Percentiles rank a stretch among this genome's conserved stretches.
These are phyloP conservation scores for Halcyon malimbica DNA, from an alignment of 2,113 vertebrate species.

Conservation along the genomic window DNA sequence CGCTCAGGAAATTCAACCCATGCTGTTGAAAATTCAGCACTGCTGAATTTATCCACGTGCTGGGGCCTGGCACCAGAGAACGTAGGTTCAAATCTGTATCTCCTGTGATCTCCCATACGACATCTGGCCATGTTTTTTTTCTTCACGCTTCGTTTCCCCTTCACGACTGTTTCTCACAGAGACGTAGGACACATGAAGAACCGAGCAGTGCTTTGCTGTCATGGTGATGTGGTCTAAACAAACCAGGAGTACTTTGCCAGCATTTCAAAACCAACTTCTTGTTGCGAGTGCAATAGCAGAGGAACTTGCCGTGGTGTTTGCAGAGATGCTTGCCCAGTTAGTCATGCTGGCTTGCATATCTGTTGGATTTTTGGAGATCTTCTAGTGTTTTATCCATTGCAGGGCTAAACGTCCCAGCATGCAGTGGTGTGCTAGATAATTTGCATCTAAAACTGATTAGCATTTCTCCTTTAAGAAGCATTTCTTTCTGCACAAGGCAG, in stretches of 20 bases:
- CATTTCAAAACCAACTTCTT: constrained; percentile 48
- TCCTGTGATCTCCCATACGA: not conserved
- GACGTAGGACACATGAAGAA: not conserved
- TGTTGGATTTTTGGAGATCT: not conserved
- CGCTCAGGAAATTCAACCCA: not conserved
- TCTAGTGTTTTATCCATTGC: not conserved
- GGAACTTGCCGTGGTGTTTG: constrained; percentile 3
- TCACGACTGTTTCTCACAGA: not conserved
- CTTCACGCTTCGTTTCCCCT: not conserved
- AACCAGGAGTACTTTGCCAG: not conserved
- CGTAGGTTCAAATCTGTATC: not conserved
- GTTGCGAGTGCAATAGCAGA: not conserved
- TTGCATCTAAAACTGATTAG: not conserved
- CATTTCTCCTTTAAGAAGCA: not conserved
- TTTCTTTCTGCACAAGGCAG: not conserved
- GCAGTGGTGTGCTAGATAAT: not conserved
- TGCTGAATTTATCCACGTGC: not conserved
- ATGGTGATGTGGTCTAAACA: constrained; percentile 59
- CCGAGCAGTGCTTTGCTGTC: constrained; percentile 45
- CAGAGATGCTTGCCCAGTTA: not conserved
- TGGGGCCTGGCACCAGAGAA: not conserved
- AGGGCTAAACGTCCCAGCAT: not conserved
- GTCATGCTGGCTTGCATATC: not conserved
- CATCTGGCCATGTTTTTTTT: not conserved
- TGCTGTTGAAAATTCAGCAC: not conserved